Evolutionary conservation across 2,888 invertebrate genomes (phyloP), one percentile per base, ranked within the genome.

Genomic region (Microplitis deprimator): DNA sequence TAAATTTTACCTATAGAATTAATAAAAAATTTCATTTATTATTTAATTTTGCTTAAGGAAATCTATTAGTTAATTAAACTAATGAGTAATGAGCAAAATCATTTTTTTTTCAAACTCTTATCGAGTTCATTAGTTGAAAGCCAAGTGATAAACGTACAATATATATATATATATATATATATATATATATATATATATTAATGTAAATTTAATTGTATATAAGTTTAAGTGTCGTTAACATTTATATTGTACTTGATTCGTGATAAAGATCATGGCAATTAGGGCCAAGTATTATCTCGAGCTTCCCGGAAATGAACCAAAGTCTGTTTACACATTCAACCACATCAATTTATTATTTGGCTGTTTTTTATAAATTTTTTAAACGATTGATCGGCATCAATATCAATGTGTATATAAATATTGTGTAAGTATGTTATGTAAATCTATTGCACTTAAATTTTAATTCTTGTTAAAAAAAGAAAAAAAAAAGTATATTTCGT

Each of bases 211-310:
- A 29, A 29, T 29, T 29, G 50, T 50, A 50, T 29, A 13, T 50
- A 50, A 50, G 0, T 50, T 50, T 50, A 50, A 50, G 13, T 13
- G 2, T 50, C 13, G 13, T 13, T 50, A 50, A 60, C 13, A 72
- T 16, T 10, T 20, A 64, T 64, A 73, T 64, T 73, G n/a, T 60
- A 29, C 13, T 62, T 8, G 71, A 39, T 60, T 39, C 60, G 61
- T 71, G 60, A 20, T 71, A 29, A 60, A 16, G 60, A 71, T 39
- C 13, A 71, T 39, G 7, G 59, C 39, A 71, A 71, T 71, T 69
- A 13, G 39, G 29, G 38, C 17, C 5, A 71, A 61, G 16, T 20
- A 73, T 8, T 38, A 41, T 65, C 20, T 62, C 7, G 8, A 17
- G 62, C 62, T 62, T 62, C 50, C 16, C 62, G 62, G 17, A 62